Conservation (phyloP, 2,888 invertebrate species). For the Spodoptera picta region DNA sequence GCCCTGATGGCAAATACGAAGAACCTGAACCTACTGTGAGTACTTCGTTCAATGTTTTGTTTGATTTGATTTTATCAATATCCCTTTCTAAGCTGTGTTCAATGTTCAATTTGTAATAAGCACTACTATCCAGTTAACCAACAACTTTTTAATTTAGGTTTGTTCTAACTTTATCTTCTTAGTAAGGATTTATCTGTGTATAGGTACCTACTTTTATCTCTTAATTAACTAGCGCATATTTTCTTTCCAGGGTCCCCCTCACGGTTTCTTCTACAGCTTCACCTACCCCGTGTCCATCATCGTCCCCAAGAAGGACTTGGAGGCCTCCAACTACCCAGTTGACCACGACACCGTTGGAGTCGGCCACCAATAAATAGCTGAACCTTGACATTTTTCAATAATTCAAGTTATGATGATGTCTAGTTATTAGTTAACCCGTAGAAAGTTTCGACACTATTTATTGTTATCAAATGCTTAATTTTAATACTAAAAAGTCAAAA, state of each 20-base stretch:
- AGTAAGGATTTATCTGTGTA: too few species aligned
- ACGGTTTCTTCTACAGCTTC: slow-evolving; percentile 92
- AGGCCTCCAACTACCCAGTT: slow-evolving; percentile 65
- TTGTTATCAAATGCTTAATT: not conserved
- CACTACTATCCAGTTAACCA: too few species aligned
- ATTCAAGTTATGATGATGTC: slow-evolving; percentile 11
- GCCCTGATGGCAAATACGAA: slow-evolving; percentile 50
- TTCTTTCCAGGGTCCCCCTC: slow-evolving; percentile 87
- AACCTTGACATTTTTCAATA: slow-evolving; percentile 25
- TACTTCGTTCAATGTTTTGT: slow-evolving; percentile 26
- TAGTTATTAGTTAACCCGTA: not conserved
- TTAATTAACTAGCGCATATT: not conserved
- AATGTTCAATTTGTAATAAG: too few species aligned
- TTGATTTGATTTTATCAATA: not conserved
- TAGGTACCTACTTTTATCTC: too few species aligned
- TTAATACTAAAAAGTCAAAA: too few species aligned
- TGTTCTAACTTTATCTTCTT: too few species aligned
- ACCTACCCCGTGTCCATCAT: slow-evolving; percentile 90
- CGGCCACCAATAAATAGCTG: slow-evolving; percentile 23
- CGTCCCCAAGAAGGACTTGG: slow-evolving; percentile 71
- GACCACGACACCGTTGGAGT: slow-evolving; percentile 72
- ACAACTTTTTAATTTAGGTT: too few species aligned
- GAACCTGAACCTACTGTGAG: slow-evolving; percentile 83
- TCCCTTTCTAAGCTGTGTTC: too few species aligned
- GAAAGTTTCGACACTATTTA: slow-evolving; percentile 27